A percentile compares a stretch with the other conserved stretches of the same genome.
Evolutionary conservation across 37 sponge, comb jelly and placozoan genomes (phyloP).

Genomic region (Corticium candelabrum): DNA sequence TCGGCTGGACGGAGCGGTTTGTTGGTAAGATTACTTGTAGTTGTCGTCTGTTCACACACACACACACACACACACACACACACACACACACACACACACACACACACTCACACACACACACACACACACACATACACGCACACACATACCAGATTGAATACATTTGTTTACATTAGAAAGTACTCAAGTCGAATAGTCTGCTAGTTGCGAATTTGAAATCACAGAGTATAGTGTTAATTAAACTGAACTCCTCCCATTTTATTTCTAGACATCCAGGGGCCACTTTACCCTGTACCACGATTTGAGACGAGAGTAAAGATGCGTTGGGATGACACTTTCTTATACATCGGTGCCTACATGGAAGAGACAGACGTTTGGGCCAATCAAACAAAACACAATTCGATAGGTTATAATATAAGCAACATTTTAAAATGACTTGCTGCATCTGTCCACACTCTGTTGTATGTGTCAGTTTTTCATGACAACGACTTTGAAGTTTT

Average conservation of each 20-base stretch:
- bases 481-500: conserved; percentile 34
- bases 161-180: no score
- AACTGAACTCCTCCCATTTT: not conserved
- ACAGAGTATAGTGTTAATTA: no score
- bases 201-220: no score
- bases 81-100: no score
- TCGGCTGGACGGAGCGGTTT: conserved; percentile 17
- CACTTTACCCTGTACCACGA: conserved; percentile 1
- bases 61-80: not conserved
- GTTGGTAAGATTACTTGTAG: conserved; percentile 1
- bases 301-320: conserved; percentile 14
- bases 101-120: no score
- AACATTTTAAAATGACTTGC: no score
- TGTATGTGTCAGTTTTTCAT: conserved; percentile 21
- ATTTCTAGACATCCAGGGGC: conserved; percentile 20
- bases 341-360: conserved; percentile 23
- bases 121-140: no score
- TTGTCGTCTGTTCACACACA: no score
- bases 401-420: conserved; percentile 1
- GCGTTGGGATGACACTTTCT: conserved; percentile 22
- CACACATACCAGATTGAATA: no score
- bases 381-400: conserved; percentile 21
- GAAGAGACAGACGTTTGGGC: conserved; percentile 29
- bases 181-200: no score
- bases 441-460: no score